These are phyloP conservation scores for Caenorhabditis remanei DNA, from an alignment of 1,140 invertebrate species.

Conservation along the genomic window DNA sequence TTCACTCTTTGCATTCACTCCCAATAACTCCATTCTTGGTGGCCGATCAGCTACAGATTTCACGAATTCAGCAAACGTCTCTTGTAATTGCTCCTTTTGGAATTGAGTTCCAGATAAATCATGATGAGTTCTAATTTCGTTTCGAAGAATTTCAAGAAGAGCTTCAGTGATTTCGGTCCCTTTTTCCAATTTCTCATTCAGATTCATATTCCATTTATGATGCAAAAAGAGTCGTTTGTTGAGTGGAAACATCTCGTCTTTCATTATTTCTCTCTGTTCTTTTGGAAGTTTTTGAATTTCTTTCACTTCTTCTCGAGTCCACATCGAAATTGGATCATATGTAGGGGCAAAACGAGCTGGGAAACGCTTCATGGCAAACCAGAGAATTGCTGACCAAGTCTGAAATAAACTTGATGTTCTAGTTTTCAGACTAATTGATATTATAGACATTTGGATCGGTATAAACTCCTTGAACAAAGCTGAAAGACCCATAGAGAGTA, in stretches of 20 bases:
- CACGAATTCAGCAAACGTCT: slow-evolving; percentile 32
- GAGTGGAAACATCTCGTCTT: background rate
- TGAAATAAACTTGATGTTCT: background rate
- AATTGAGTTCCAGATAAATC: slow-evolving; percentile 23
- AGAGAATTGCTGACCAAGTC: slow-evolving; percentile 7
- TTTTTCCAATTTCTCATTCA: slow-evolving; percentile 9
- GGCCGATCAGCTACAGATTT: slow-evolving; percentile 5
- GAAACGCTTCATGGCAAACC: slow-evolving; percentile 7
- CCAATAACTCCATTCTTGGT: slow-evolving; percentile 4
- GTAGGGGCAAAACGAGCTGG: slow-evolving; percentile 31
- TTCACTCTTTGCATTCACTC: slow-evolving; percentile 30
- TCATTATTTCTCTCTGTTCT: slow-evolving; percentile 11
- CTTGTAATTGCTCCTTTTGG: slow-evolving; percentile 27
- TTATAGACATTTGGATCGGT: slow-evolving; percentile 27
- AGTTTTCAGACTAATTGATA: too few relatives aligned
- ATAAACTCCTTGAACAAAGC: slow-evolving; percentile 13
- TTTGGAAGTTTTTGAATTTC: slow-evolving; percentile 15
- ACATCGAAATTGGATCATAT: slow-evolving; percentile 25
- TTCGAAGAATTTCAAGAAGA: slow-evolving; percentile 18
- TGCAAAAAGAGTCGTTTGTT: slow-evolving; percentile 19
- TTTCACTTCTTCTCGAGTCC: slow-evolving; percentile 38
- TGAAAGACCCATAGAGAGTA: slow-evolving; percentile 1
- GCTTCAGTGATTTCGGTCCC: background rate
- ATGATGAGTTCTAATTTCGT: background rate
- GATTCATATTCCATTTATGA: slow-evolving; percentile 7